Conservation (phyloP, 2,888 invertebrate species). For the Hyalella azteca region DNA sequence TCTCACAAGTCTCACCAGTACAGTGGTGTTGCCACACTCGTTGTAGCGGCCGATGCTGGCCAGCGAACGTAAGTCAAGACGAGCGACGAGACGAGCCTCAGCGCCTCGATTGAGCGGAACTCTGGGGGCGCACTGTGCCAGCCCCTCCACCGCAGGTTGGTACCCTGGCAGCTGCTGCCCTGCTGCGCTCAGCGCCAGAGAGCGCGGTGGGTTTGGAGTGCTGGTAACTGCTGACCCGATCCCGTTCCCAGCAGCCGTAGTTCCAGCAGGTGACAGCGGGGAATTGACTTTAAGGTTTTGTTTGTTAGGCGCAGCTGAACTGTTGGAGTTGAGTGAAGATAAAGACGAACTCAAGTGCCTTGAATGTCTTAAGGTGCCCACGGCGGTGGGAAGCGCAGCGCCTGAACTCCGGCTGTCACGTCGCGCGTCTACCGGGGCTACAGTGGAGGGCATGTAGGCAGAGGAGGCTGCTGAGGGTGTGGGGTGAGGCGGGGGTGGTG, state of each 20-base stretch:
- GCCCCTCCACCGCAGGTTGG: neutral
- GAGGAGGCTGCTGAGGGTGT: slow-evolving; percentile 9
- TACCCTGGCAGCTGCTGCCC: neutral
- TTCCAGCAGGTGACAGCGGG: neutral
- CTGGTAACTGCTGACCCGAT: neutral
- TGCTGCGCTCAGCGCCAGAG: neutral
- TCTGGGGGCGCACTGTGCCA: neutral
- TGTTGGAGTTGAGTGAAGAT: slow-evolving; percentile 23
- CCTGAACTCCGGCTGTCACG: neutral
- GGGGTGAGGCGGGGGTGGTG: neutral
- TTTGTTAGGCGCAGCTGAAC: neutral
- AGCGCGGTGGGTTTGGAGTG: slow-evolving; percentile 16
- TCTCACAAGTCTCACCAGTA: neutral
- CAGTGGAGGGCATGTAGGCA: neutral
- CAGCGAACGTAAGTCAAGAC: neutral
- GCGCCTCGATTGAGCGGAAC: slow-evolving; percentile 6
- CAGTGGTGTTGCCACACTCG: slow-evolving; percentile 32
- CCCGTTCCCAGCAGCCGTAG: neutral
- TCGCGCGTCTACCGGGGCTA: neutral
- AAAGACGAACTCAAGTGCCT: slow-evolving; percentile 21
- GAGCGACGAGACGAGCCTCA: neutral
- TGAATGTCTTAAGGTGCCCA: neutral
- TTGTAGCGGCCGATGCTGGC: slow-evolving; percentile 31
- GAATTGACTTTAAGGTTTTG: neutral
- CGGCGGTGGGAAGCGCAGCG: neutral